Base-by-base conservation (phyloP, 2,888 invertebrate genomes). In the Pollenia labialis region DNA sequence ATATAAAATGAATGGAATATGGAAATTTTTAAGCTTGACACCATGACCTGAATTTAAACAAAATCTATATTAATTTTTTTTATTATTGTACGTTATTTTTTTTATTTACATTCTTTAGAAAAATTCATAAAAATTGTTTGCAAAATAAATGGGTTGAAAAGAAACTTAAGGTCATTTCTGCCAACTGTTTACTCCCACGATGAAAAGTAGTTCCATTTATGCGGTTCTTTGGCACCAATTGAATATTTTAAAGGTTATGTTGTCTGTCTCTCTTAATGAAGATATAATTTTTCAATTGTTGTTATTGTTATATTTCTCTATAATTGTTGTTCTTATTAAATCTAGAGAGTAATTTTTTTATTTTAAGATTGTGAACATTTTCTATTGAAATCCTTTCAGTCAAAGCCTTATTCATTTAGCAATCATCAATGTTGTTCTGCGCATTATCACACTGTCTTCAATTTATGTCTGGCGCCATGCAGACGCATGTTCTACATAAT, bases 401-500 rank as follows among this genome's bases (percentile, higher is more conserved):
- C 23, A 14, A 40, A 58, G 58, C 1, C 58, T 12, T 32, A 23
- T 32, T 58, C 12, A 40, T 58, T 32, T 12, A 0, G 14, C 58
- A 12, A 40, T 58, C 18, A 54, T 54, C 18, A n/a, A 54, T 6
- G 18, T 54, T 54, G 11, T 11, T 14, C 14, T 52, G 50, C n/a
- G 50, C 40, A 62, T 11, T 52, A 4, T 79, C 14, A 14, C 10
- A 18, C 46, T 60, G 79, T 58, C 84, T 80, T 32, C 52, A 54
- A 42, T 18, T 60, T 10, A 48, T 69, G 88, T 88, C 86, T 90
- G 91, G 91, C 91, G 91, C 91, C 91, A 90, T 80, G 81, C 80
- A 88, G 91, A 68, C 91, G 92, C 85, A 90, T 92, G 92, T 89
- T 90, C 91, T 89, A 91, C 56, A 84, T 84, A 87, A 84, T 84